These are phyloP conservation scores for Oreochromis aureus DNA, from an alignment of 2,113 vertebrate species.

Conservation along the genomic window DNA sequence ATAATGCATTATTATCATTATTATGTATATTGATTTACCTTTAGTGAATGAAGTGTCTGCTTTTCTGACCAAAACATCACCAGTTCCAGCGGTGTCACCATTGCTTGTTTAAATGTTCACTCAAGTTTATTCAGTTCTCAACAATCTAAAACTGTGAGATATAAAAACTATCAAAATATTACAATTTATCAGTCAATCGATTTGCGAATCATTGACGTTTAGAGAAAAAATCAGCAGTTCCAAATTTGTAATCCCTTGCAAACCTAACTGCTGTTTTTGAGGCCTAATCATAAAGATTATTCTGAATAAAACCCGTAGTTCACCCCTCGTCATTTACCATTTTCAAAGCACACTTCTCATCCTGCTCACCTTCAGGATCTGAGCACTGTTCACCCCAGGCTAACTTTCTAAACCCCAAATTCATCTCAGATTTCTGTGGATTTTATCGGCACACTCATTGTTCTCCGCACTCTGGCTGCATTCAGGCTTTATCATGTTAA, in stretches of 20 bases:
- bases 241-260: not conserved
- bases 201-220: not conserved
- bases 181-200: not conserved
- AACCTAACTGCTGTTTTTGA: not conserved
- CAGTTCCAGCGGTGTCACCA: not conserved
- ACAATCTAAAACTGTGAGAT: not conserved
- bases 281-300: not conserved
- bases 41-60: not conserved
- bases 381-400: not conserved
- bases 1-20: not conserved
- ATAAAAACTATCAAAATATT: not conserved
- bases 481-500: conserved; percentile 60
- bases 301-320: not conserved
- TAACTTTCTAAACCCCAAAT: conserved; percentile 60
- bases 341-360: not conserved
- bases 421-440: conserved; percentile 59
- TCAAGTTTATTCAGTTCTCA: not conserved
- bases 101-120: not conserved
- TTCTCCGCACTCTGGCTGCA: conserved; percentile 52
- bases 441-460: conserved; percentile 42
- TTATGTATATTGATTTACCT: not conserved
- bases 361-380: conserved; percentile 11
- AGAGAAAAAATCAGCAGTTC: not conserved
- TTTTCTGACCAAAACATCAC: not conserved
- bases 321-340: not conserved